Evolutionary conservation across 2,797 vertebrate species (phyloP), one percentile per base, ranked within the genome.

Genomic region (Chromobotia macracanthus): DNA sequence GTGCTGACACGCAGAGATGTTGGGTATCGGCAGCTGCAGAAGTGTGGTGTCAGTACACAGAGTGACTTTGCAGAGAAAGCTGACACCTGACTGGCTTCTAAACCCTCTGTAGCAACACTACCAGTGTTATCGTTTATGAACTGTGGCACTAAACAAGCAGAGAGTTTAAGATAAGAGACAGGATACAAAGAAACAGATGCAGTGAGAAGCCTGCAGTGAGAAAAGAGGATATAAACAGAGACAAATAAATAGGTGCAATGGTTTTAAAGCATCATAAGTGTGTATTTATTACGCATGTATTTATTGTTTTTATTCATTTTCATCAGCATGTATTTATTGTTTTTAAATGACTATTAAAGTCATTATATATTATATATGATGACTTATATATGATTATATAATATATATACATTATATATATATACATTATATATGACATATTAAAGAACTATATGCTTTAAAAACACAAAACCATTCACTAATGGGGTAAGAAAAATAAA

Each of bases 31-130:
- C 77, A 35, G 67, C 72, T 50, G 53, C 51, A 76, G 67, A 80
- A 61, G 41, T 77, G 44, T 10, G 86, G 83, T 89, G 89, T 91
- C 89, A 87, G 77, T 70, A 87, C 83, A 83, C 83, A 79, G 18
- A 72, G 77, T 84, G 87, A 90, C 87, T 90, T 90, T 89, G 90
- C 88, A 74, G 84, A 82, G 85, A 86, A 81, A 79, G 41, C 63
- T 73, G 64, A 83, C 61, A 80, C 31, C 78, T 73, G 78, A 67
- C 75, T 82, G 75, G 53, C 75, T 74, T 72, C 75, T 78, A 31
- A 78, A 73, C 55, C 19, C 67, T 58, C 63, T 76, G 72, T 60
- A 81, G 77, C 67, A 80, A 63, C 55, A 73, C 44, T 77, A 82
- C 73, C 28, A 65, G 66, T 73, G 72, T 58, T 77, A 70, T 72